These are phyloP conservation scores for Martes flavigula DNA, from an alignment of 2,797 vertebrate species.

Conservation along the genomic window DNA sequence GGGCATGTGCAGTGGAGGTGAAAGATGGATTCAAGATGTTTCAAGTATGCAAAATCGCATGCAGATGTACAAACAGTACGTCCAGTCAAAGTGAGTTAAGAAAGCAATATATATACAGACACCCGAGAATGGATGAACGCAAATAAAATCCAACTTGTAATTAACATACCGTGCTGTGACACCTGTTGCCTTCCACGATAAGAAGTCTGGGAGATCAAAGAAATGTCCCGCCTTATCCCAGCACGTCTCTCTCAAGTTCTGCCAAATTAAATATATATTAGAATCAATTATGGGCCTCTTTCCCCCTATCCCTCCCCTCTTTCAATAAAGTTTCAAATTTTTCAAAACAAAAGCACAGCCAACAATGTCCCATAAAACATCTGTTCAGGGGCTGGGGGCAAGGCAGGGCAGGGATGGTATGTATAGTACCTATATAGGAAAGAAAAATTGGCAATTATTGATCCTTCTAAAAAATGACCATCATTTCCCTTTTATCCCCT, in stretches of 20 bases:
- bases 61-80: constrained; percentile 82
- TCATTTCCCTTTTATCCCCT: constrained; percentile 39
- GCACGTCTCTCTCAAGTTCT: constrained; percentile 88
- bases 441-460: background rate
- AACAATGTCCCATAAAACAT: constrained; percentile 68
- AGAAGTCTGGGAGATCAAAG: constrained; percentile 97
- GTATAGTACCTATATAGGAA: background rate
- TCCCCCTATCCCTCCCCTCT: constrained; percentile 39
- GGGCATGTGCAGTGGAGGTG: constrained; percentile 75
- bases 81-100: constrained; percentile 81
- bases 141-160: constrained; percentile 70
- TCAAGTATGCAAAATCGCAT: constrained; percentile 81
- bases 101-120: constrained; percentile 72
- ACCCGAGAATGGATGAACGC: constrained; percentile 59
- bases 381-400: background rate
- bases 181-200: constrained; percentile 98
- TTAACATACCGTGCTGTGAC: constrained; percentile 91
- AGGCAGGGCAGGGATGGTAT: background rate
- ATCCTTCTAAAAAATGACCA: constrained; percentile 44
- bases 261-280: constrained; percentile 78
- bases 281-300: constrained; percentile 71
- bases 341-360: constrained; percentile 67
- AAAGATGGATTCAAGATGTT: constrained; percentile 87
- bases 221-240: constrained; percentile 93
- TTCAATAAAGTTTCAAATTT: constrained; percentile 64